A percentile compares a stretch with the other conserved stretches of the same genome.
These are phyloP conservation scores for Liasis olivaceus DNA, from an alignment of 2,797 vertebrate species.

Conservation along the genomic window DNA sequence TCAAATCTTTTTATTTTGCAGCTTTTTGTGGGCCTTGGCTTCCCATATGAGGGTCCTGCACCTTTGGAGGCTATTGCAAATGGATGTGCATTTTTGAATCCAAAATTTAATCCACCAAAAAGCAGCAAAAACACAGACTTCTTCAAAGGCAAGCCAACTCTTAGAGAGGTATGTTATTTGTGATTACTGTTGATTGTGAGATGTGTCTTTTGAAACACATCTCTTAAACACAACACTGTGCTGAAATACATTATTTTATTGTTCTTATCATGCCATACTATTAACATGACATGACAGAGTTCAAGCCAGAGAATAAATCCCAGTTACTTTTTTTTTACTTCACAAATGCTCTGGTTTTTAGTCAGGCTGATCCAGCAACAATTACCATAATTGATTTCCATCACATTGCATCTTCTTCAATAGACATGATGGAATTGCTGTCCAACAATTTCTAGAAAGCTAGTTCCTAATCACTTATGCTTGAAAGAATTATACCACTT, in stretches of 20 bases:
- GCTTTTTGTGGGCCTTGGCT: constrained; percentile 95
- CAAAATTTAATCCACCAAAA: constrained; percentile 92
- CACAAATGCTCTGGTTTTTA: not conserved
- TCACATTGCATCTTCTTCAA: not conserved
- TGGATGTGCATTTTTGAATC: constrained; percentile 95
- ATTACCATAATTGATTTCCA: not conserved
- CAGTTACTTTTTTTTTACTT: not conserved
- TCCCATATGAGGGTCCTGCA: constrained; percentile 96
- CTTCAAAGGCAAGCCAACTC: constrained; percentile 97
- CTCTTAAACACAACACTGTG: not conserved
- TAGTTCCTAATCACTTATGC: not conserved
- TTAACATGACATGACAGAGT: not conserved
- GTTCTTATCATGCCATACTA: not conserved
- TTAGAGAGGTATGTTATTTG: constrained; percentile 87
- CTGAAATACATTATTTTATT: not conserved
- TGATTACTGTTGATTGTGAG: not conserved
- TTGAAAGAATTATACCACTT: not conserved
- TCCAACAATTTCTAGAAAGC: not conserved
- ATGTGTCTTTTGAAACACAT: not conserved
- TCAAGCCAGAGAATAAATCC: not conserved
- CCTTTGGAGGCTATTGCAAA: constrained; percentile 97
- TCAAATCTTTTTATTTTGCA: constrained; percentile 67
- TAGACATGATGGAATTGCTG: not conserved
- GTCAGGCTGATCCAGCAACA: not conserved
- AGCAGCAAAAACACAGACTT: constrained; percentile 99